Evolutionary conservation across 2,888 invertebrate species (phyloP).

Genomic region (Exocentrus adspersus): DNA sequence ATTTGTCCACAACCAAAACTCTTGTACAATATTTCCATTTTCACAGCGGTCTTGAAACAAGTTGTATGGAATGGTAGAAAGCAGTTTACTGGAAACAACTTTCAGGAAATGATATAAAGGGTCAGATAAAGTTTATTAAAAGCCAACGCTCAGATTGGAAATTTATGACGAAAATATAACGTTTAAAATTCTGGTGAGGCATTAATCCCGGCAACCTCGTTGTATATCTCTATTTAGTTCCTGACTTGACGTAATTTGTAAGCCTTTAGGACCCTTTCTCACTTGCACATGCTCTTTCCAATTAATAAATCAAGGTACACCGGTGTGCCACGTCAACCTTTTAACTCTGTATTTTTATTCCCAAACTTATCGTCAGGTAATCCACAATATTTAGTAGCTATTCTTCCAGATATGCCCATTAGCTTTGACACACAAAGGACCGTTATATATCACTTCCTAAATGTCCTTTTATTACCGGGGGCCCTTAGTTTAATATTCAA

Average conservation of each 20-base stretch:
- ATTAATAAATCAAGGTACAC: slow-evolving; percentile 41
- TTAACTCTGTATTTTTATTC: slow-evolving; percentile 53
- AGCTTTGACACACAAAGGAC: slow-evolving; percentile 47
- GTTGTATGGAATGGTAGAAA: no score
- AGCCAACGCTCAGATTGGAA: no score
- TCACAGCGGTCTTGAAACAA: no score
- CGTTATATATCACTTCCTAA: slow-evolving; percentile 53
- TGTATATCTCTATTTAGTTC: not conserved
- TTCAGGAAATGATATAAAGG: no score
- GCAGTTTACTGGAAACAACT: no score
- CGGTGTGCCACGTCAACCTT: slow-evolving; percentile 43
- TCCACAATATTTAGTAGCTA: slow-evolving; percentile 51
- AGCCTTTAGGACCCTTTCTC: not conserved
- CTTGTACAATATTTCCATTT: no score
- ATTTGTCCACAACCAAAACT: no score
- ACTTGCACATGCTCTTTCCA: slow-evolving; percentile 29
- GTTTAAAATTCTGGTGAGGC: not conserved
- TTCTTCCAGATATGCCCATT: slow-evolving; percentile 50
- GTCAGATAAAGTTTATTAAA: no score
- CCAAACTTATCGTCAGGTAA: slow-evolving; percentile 52
- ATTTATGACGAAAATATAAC: no score
- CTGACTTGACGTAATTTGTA: slow-evolving; percentile 1
- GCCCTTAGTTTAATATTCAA: slow-evolving; percentile 30
- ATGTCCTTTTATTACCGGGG: slow-evolving; percentile 49
- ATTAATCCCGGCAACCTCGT: not conserved